Evolutionary conservation across 2,113 vertebrate genomes (phyloP).

Genomic region (Leptodactylus fuscus): DNA sequence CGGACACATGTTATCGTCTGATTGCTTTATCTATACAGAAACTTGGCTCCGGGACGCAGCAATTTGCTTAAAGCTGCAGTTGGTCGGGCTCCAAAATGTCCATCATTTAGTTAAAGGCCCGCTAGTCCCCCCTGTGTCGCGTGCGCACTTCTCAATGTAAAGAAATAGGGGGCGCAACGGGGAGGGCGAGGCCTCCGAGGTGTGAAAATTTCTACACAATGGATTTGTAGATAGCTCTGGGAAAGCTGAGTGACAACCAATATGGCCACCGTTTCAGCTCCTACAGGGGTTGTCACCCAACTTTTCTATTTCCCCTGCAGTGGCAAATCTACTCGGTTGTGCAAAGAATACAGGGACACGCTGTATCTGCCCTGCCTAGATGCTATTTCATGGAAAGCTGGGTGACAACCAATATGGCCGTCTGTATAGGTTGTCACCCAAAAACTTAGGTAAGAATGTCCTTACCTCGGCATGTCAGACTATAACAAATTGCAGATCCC

Average conservation of each 20-base stretch:
- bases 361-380: too few species aligned
- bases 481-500: too few species aligned
- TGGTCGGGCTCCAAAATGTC: conserved; percentile 52
- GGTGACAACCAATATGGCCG: neutral
- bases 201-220: too few species aligned
- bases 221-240: too few species aligned
- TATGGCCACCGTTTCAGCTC: too few species aligned
- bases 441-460: too few species aligned
- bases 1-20: conserved; percentile 42
- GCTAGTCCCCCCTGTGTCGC: neutral
- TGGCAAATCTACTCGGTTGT: too few species aligned
- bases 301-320: too few species aligned
- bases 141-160: neutral
- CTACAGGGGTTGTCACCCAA: too few species aligned
- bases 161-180: neutral
- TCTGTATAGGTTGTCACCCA: neutral
- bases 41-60: conserved; percentile 32
- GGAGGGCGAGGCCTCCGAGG: neutral
- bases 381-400: neutral
- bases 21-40: conserved; percentile 52
- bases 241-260: neutral
- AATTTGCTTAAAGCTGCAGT: conserved; percentile 45
- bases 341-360: too few species aligned
- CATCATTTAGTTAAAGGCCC: conserved; percentile 46
- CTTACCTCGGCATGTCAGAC: too few species aligned